A percentile compares a stretch with the other conserved stretches of the same genome.
phyloP scores from a whole-genome alignment of 2,797 vertebrate species.

The Hapalemur alaotrensis region DNA sequence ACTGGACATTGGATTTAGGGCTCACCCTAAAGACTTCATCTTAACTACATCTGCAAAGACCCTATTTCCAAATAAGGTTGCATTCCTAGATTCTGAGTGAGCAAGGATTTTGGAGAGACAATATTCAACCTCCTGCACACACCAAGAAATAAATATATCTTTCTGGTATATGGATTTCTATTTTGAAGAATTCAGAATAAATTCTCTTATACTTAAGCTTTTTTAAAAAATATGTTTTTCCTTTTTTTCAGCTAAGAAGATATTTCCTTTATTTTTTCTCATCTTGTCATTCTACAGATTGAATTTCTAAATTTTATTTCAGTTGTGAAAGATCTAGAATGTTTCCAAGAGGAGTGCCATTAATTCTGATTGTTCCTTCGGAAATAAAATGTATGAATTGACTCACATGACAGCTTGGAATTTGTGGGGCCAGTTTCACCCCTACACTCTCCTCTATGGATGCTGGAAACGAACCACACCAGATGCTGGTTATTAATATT shows the following conservation, averaged over 20 bases:
- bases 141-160: not conserved
- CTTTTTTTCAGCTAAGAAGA: not conserved
- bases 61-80: slow-evolving; percentile 21
- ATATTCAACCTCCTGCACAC: not conserved
- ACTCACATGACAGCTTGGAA: not conserved
- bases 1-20: not conserved
- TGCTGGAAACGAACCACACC: not conserved
- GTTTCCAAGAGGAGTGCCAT: not conserved
- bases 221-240: not conserved
- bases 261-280: slow-evolving; percentile 36
- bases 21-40: not conserved
- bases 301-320: slow-evolving; percentile 45
- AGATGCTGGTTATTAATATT: not conserved
- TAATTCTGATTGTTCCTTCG: not conserved
- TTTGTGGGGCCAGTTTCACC: not conserved
- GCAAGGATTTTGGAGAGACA: not conserved
- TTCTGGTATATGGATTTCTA: not conserved
- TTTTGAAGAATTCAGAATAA: slow-evolving; percentile 39
- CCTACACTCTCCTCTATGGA: not conserved
- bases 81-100: not conserved
- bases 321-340: not conserved
- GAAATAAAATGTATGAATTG: not conserved
- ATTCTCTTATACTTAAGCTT: not conserved
- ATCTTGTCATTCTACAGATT: not conserved
- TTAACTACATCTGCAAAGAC: not conserved